phyloP scores from a whole-genome alignment of 2,888 invertebrate species.

The Ferrisia virgata region DNA sequence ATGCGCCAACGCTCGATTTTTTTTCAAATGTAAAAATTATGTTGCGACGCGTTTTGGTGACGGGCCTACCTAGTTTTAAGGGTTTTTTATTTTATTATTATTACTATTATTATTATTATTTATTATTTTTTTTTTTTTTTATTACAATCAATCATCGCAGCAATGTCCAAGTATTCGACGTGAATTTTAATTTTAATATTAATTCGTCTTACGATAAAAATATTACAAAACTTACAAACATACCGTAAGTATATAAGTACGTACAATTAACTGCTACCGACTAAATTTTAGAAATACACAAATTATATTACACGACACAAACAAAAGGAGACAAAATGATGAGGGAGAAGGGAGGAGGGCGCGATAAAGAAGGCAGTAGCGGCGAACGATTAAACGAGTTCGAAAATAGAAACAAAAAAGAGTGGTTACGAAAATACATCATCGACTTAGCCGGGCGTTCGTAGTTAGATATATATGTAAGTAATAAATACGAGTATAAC shows the following conservation, averaged over 20 bases:
- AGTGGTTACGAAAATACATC: not conserved
- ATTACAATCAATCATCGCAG: no score
- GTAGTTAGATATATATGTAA: not conserved
- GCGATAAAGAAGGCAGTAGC: constrained; percentile 2
- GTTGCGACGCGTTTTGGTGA: no score
- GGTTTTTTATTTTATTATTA: no score
- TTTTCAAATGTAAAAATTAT: no score
- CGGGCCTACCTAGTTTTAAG: no score
- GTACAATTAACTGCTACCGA: not conserved
- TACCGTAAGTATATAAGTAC: no score
- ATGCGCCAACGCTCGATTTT: no score
- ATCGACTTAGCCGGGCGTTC: not conserved
- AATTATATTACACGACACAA: not conserved
- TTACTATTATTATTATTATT: no score
- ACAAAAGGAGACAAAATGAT: not conserved
- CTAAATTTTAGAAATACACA: not conserved
- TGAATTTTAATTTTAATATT: not conserved
- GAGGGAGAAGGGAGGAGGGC: not conserved
- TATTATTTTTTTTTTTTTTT: no score
- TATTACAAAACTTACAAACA: not conserved
- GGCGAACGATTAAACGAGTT: not conserved
- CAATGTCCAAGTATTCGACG: no score
- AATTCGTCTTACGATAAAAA: constrained; percentile 21
- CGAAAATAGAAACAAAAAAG: not conserved
- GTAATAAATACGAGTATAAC: not conserved